phyloP scores from a whole-genome alignment of 2,797 vertebrate genomes.

The Heterohyrax brucei region DNA sequence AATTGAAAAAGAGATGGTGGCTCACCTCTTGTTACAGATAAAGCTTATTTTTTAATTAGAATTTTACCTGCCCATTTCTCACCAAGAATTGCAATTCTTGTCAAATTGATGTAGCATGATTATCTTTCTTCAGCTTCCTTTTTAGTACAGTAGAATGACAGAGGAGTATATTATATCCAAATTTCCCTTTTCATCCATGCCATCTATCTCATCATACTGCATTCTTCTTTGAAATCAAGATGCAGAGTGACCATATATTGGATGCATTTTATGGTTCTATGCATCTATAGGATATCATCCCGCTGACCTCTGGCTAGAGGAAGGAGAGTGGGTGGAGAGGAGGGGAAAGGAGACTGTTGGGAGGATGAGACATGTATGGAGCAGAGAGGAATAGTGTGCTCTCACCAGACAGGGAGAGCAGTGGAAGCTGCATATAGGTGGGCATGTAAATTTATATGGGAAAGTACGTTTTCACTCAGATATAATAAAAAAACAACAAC shows the following conservation, averaged over 20 bases:
- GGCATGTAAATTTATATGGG: no score
- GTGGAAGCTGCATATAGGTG: no score
- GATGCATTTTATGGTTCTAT: no score
- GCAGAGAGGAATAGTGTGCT: no score
- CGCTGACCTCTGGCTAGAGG: no score
- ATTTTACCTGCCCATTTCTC: neutral
- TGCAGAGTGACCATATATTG: no score
- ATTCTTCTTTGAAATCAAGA: neutral
- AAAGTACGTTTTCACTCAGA: no score
- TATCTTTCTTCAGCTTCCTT: neutral
- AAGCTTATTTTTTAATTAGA: slow-evolving; percentile 9
- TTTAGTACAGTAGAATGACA: neutral
- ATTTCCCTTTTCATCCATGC: neutral
- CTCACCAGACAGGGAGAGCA: no score
- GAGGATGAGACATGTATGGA: no score
- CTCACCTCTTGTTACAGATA: neutral
- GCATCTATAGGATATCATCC: no score
- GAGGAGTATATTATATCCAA: neutral
- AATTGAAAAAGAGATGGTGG: neutral
- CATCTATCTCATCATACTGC: neutral
- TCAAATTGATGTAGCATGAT: neutral
- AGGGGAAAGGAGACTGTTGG: no score
- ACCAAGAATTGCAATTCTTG: neutral
- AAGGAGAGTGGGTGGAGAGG: no score
- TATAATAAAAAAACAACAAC: neutral